Conservation (phyloP, 2,113 vertebrate genomes). For the Amphiprion percula region DNA sequence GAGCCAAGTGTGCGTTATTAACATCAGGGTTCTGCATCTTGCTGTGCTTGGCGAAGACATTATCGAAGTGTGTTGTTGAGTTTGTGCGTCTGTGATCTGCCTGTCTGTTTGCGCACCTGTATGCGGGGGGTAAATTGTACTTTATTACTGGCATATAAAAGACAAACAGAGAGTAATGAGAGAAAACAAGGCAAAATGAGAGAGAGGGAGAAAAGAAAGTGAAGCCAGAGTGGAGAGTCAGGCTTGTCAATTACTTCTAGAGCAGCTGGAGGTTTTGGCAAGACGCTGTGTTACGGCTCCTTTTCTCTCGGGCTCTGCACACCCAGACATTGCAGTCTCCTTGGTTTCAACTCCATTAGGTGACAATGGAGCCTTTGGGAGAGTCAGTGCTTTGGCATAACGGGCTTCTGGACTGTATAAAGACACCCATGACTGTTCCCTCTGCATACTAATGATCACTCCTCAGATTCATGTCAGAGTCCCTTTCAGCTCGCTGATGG, state of each 20-base stretch:
- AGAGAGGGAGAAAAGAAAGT: neutral
- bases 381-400: constrained; percentile 67
- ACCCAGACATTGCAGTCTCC: constrained; percentile 62
- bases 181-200: constrained; percentile 40
- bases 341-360: constrained; percentile 79
- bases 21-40: neutral
- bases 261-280: constrained; percentile 79
- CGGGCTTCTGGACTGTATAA: constrained; percentile 67
- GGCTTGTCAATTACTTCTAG: constrained; percentile 47
- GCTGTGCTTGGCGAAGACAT: neutral
- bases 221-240: constrained; percentile 23
- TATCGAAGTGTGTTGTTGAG: neutral
- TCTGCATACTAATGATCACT: constrained; percentile 80
- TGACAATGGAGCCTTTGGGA: constrained; percentile 77
- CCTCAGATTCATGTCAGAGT: constrained; percentile 64
- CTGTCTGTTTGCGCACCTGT: constrained; percentile 38
- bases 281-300: constrained; percentile 49
- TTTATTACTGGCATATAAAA: constrained; percentile 56
- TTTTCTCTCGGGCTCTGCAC: constrained; percentile 57
- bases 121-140: constrained; percentile 49
- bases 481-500: constrained; percentile 48
- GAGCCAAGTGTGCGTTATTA: neutral
- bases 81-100: neutral
- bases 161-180: constrained; percentile 55
- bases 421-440: constrained; percentile 58